phyloP scores from a whole-genome alignment of 2,888 invertebrate genomes.

The Mesorhabditis sp. region DNA sequence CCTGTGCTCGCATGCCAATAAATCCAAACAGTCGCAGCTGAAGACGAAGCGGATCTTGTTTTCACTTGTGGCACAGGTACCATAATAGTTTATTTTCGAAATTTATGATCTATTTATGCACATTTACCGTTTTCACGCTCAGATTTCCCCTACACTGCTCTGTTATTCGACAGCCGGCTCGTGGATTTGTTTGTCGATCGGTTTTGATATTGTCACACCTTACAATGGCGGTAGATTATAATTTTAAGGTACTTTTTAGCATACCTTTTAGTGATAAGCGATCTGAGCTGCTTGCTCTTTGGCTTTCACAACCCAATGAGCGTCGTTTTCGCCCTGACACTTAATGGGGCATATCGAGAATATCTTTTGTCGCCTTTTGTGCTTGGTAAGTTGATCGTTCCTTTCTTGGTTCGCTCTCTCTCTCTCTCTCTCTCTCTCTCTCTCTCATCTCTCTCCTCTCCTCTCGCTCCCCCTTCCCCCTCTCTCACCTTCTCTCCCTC shows the following conservation, averaged over 20 bases:
- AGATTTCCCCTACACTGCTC: background rate
- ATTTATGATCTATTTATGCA: no score
- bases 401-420: no score
- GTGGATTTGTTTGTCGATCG: background rate
- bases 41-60: background rate
- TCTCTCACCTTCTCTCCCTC: no score
- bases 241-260: background rate
- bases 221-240: background rate
- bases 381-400: no score
- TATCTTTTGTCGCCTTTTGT: background rate
- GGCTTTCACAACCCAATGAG: background rate
- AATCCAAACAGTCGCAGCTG: constrained; percentile 2
- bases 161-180: background rate
- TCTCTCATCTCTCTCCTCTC: no score
- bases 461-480: no score
- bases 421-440: no score
- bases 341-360: background rate
- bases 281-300: background rate
- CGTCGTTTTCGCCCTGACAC: background rate
- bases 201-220: background rate
- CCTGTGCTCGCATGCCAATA: background rate
- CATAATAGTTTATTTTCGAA: no score
- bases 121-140: background rate
- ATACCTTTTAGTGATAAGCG: background rate
- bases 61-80: background rate